Conservation (phyloP, 2,113 vertebrate species). For the Syngnathus scovelli region DNA sequence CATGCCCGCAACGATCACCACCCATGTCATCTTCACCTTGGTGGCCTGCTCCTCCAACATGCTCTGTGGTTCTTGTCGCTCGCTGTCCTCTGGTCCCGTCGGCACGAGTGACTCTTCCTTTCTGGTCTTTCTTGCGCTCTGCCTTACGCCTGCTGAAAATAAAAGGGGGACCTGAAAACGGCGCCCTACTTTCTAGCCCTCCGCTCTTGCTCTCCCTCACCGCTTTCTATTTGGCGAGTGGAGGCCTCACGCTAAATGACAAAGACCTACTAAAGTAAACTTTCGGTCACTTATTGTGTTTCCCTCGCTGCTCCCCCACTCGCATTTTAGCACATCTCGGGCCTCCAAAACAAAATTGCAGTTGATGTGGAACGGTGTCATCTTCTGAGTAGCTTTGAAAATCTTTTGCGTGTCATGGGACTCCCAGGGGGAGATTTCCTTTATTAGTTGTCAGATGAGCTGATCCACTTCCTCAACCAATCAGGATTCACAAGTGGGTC, state of each 20-base stretch:
- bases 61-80: constrained; percentile 10
- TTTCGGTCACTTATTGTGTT: neutral
- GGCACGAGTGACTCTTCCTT: constrained; percentile 28
- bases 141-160: constrained; percentile 48
- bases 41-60: constrained; percentile 80
- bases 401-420: constrained; percentile 38
- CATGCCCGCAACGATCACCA: constrained; percentile 80
- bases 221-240: constrained; percentile 60
- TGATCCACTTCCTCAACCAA: constrained; percentile 67
- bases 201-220: constrained; percentile 63
- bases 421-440: constrained; percentile 47
- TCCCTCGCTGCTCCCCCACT: neutral
- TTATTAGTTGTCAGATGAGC: constrained; percentile 61
- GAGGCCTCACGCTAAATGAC: constrained; percentile 47
- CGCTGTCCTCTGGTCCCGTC: constrained; percentile 30
- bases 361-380: constrained; percentile 29
- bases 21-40: constrained; percentile 83
- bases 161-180: constrained; percentile 66
- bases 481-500: constrained; percentile 52
- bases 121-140: constrained; percentile 35
- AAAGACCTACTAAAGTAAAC: constrained; percentile 30
- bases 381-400: constrained; percentile 32
- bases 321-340: neutral
- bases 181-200: constrained; percentile 71
- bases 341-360: neutral